A percentile compares a stretch with the other conserved stretches of the same genome.
phyloP scores from a whole-genome alignment of 2,797 vertebrate genomes.

The Arrhamphus sclerolepis region DNA sequence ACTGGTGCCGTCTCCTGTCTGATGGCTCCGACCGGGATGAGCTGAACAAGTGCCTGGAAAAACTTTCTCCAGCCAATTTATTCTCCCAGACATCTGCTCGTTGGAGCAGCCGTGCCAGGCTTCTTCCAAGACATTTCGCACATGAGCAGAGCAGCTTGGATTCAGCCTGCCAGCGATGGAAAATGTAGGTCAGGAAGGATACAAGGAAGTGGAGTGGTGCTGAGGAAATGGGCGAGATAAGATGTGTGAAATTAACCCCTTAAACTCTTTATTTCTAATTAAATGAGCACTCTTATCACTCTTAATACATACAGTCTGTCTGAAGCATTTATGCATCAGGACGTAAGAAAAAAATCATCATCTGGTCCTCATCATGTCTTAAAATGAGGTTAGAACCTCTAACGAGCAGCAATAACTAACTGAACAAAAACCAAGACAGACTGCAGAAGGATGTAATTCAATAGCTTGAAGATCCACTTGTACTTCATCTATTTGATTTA shows the following conservation, averaged over 20 bases:
- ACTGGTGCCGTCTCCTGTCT: slow-evolving; percentile 43
- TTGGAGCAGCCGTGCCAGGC: slow-evolving; percentile 44
- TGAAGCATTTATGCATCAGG: no score
- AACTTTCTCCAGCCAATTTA: slow-evolving; percentile 66
- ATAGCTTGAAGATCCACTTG: no score
- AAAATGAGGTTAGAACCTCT: no score
- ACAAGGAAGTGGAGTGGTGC: slow-evolving; percentile 13
- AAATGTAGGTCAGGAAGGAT: slow-evolving; percentile 47
- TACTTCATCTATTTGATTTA: no score
- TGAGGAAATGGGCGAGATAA: slow-evolving; percentile 27
- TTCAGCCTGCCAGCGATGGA: slow-evolving; percentile 35
- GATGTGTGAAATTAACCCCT: slow-evolving; percentile 13
- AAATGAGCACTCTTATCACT: no score
- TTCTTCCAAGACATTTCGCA: slow-evolving; percentile 47
- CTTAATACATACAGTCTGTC: no score
- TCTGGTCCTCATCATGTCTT: no score
- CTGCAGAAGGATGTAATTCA: no score
- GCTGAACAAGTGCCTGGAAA: slow-evolving; percentile 67
- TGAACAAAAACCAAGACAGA: no score
- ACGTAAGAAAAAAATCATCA: no score
- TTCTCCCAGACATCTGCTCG: slow-evolving; percentile 70
- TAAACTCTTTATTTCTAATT: neutral
- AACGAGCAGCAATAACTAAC: no score
- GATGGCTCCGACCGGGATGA: slow-evolving; percentile 54
- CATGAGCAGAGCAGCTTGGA: slow-evolving; percentile 49